A percentile compares a stretch with the other conserved stretches of the same genome.
These are phyloP conservation scores for Trididemnum clinides DNA, from an alignment of 23 tunicate species.

Conservation along the genomic window DNA sequence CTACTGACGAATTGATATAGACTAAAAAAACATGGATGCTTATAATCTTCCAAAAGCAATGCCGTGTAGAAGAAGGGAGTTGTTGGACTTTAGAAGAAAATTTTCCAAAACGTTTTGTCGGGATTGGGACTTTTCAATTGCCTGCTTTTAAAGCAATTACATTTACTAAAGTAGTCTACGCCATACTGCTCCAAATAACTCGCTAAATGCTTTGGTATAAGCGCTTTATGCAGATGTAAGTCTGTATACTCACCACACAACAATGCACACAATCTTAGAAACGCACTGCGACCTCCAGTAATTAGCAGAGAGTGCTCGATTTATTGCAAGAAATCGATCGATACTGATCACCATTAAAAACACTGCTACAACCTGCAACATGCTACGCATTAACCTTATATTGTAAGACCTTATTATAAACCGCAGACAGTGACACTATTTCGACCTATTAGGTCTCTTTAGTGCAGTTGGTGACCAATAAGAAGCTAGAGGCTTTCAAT, in stretches of 20 bases:
- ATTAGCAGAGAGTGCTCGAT: conserved; percentile 41
- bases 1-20: neutral
- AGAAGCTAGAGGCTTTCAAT: no score
- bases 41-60: no score
- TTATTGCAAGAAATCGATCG: conserved; percentile 53
- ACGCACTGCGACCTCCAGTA: neutral
- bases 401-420: no score
- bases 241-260: conserved; percentile 48
- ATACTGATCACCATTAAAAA: conserved; percentile 77
- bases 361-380: conserved; percentile 40
- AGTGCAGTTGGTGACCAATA: no score
- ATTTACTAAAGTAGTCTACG: neutral
- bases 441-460: no score
- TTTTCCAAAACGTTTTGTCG: neutral
- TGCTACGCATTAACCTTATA: no score
- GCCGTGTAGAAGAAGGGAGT: no score
- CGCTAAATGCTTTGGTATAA: no score
- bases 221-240: neutral
- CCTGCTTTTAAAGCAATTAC: neutral
- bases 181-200: no score
- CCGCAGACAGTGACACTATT: no score
- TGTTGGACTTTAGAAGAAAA: neutral
- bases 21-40: neutral
- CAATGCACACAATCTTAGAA: conserved; percentile 7
- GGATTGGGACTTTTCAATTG: neutral